Evolutionary conservation across 2,888 invertebrate species (phyloP), one percentile per base, ranked within the genome.

Genomic region (Arge pagana): DNA sequence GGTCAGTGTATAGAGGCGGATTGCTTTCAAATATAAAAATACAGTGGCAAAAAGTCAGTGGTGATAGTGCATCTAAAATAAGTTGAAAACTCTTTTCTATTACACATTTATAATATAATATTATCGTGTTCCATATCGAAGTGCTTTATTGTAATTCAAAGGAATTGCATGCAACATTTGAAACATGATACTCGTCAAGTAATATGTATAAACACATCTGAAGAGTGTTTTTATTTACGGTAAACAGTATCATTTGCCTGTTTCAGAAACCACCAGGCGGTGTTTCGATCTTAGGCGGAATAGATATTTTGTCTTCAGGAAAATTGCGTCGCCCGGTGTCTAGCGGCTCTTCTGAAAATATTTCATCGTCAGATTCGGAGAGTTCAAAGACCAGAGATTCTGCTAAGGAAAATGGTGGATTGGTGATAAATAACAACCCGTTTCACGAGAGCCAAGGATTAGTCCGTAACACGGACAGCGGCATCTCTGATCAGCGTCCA

Each of bases 231-330:
- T 50, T n/a, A 21, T 15, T 26, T 26, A n/a, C n/a, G n/a, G n/a
- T n/a, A n/a, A n/a, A n/a, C n/a, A n/a, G n/a, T n/a, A 24, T 42
- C 26, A 42, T 50, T 58, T 58, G 49, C 16, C 33, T 55, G 53
- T 71, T 73, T 41, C 75, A 87, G 86, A 85, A 83, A 78, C 83
- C 84, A 4, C 65, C 80, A 3, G 85, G 84, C 2, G 85, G 82
- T 1, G 81, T 84, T 40, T 82, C 85, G 6, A 68, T 85, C 31
- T 82, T 85, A 60, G 84, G 83, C n/a, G 57, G 66, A 16, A 61
- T 67, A n/a, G 66, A 69, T 36, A 58, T 66, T 10, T 48, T 64
- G 18, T 52, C 65, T 1, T 64, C 70, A 3, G 60, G 55, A 35
- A 66, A 57, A 19, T 56, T 65, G 24, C 58, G 57, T 7, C 65